phyloP scores from a whole-genome alignment of 2,113 vertebrate species.

The Mirounga angustirostris region DNA sequence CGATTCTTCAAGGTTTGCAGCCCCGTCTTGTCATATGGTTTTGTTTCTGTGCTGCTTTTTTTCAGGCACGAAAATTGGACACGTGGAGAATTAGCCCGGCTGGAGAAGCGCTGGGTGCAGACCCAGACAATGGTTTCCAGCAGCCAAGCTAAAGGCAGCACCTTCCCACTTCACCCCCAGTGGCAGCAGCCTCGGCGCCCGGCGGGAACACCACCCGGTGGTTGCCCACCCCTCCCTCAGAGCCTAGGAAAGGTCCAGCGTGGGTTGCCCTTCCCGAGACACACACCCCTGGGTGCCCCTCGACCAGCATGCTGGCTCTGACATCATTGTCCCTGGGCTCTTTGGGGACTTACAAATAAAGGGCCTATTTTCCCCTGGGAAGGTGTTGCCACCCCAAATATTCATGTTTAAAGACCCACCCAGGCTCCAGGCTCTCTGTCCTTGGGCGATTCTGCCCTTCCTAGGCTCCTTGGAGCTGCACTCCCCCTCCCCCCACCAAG shows the following conservation, averaged over 20 bases:
- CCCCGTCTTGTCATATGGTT: constrained; percentile 81
- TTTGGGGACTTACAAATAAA: background rate
- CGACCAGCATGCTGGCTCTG: background rate
- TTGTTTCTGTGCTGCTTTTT: constrained; percentile 79
- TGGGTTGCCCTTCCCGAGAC: background rate
- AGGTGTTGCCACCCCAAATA: background rate
- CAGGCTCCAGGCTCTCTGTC: background rate
- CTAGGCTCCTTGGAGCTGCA: background rate
- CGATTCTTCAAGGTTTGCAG: constrained; percentile 74
- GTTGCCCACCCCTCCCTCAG: background rate
- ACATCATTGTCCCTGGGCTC: background rate
- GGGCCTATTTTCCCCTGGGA: constrained; percentile 7
- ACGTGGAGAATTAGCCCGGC: constrained; percentile 76
- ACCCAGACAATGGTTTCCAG: constrained; percentile 76
- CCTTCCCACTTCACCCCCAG: background rate
- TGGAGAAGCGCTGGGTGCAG: constrained; percentile 68
- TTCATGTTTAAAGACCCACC: constrained; percentile 5
- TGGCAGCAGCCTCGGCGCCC: background rate
- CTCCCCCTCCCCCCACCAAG: background rate
- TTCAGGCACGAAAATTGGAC: constrained; percentile 81
- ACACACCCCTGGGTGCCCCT: background rate
- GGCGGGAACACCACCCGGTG: background rate
- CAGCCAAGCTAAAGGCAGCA: background rate
- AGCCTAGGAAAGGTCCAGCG: background rate
- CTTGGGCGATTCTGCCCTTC: background rate